Evolutionary conservation across 2,797 vertebrate genomes (phyloP), one percentile per base, ranked within the genome.

Genomic region (Brotogeris chrysoptera): DNA sequence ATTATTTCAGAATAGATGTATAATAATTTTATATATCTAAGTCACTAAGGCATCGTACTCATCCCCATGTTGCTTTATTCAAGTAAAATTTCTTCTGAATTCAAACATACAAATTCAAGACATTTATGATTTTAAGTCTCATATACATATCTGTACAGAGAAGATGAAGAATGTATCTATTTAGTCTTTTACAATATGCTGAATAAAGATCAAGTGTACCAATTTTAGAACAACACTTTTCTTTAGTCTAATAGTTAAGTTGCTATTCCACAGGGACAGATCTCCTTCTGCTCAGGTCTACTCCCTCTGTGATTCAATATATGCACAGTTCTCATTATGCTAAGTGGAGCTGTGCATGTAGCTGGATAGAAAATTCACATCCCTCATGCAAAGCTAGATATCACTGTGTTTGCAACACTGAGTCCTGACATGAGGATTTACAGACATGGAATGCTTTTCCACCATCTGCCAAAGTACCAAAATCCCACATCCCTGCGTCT

Each of bases 151-250:
- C 50, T 65, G 27, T 34, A 57, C 9, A 91, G 77, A 88, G 36
- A 72, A 92, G 41, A 68, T 61, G 69, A 87, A 80, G 28, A 87
- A 65, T 70, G 8, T 50, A 72, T 66, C 78, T 89, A 86, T 93
- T 92, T 95, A 77, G 90, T 94, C 76, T 84, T 92, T 83, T 94
- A 88, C 61, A 86, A 78, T 93, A 79, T n/a, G 43, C 46, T 74
- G 74, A 88, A 91, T 79, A 93, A 88, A 94, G 77, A 86, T 91
- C 81, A 86, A 88, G 60, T 59, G 18, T 41, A 80, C 46, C 80
- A 80, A 82, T 93, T 96, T 94, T 90, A 92, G 53, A 93, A 94
- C 47, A 95, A 92, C 59, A 24, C 3, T 0, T 85, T 95, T 74
- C 86, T 92, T 81, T 87, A 85, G 60, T 82, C 49, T 90, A 94